Percentiles rank a stretch among this genome's conserved stretches.
These are phyloP conservation scores for Styela plicata DNA, from an alignment of 23 tunicate species.

Conservation along the genomic window DNA sequence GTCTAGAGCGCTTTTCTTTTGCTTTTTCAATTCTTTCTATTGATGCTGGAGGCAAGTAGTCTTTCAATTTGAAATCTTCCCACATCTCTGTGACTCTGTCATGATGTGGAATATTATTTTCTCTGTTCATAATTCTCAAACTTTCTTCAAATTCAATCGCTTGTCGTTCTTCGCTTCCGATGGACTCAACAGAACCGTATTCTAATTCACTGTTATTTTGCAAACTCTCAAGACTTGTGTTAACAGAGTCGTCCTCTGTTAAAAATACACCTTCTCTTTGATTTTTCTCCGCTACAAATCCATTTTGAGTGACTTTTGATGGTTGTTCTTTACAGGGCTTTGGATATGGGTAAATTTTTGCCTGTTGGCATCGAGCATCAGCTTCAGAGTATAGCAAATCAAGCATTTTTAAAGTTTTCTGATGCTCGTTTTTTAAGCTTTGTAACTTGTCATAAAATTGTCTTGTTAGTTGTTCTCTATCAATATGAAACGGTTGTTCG, in stretches of 20 bases:
- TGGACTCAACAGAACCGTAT: not conserved
- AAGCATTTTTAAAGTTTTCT: conserved; percentile 59
- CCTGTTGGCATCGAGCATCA: conserved; percentile 27
- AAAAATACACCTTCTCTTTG: conserved; percentile 13
- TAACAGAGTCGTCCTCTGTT: conserved; percentile 21
- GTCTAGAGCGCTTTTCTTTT: conserved; percentile 17
- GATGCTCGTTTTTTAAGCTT: conserved; percentile 62
- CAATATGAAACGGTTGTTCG: conserved; percentile 30
- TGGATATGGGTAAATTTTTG: conserved; percentile 22
- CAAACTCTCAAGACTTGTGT: not conserved
- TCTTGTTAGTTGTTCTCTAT: conserved; percentile 38
- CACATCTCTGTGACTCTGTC: conserved; percentile 53
- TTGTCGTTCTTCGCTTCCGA: not conserved
- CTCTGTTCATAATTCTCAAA: not conserved
- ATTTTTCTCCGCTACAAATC: not conserved
- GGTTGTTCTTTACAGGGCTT: conserved; percentile 2
- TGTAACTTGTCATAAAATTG: conserved; percentile 53
- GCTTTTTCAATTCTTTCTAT: not conserved
- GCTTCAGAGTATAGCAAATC: conserved; percentile 33
- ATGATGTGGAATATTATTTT: not conserved
- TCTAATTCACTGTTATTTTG: conserved; percentile 34
- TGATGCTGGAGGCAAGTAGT: conserved; percentile 19
- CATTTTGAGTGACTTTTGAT: conserved; percentile 10
- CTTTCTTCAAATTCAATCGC: not conserved
- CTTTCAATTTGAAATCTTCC: conserved; percentile 62